Conservation (phyloP, 2,888 invertebrate species). For the Pheosia gnoma region DNA sequence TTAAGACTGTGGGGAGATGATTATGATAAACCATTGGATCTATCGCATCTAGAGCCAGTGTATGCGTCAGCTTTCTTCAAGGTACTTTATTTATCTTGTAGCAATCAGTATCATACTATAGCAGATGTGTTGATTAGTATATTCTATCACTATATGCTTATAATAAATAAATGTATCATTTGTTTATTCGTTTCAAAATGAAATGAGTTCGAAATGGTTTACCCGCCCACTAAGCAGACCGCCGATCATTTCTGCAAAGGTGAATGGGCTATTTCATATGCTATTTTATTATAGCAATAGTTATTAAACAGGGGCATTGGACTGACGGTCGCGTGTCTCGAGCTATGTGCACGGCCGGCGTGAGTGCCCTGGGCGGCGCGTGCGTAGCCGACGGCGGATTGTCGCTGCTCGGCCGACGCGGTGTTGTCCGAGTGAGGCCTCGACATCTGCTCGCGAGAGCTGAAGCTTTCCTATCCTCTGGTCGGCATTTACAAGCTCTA, state of each 20-base stretch:
- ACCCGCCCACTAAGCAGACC: no score
- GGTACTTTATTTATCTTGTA: conserved; percentile 54
- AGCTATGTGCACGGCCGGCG: conserved; percentile 84
- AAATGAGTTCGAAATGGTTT: no score
- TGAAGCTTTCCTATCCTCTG: conserved; percentile 84
- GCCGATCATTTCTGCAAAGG: no score
- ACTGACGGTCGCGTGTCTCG: conserved; percentile 96
- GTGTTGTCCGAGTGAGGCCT: conserved; percentile 86
- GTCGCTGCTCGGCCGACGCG: conserved; percentile 84
- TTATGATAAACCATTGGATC: conserved; percentile 92
- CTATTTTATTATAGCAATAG: background rate
- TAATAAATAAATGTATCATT: no score
- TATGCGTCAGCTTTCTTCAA: conserved; percentile 95
- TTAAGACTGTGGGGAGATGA: conserved; percentile 95
- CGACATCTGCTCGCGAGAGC: conserved; percentile 84
- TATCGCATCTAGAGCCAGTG: conserved; percentile 91
- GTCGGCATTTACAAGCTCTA: conserved; percentile 79
- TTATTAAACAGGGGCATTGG: conserved; percentile 90
- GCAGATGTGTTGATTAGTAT: no score
- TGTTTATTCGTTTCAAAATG: no score
- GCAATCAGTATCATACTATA: no score
- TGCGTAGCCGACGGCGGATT: conserved; percentile 81
- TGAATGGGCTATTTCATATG: background rate
- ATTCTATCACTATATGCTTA: no score
- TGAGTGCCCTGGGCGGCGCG: conserved; percentile 79